Base-by-base conservation (phyloP, 2,113 vertebrate genomes). In the Myotis yumanensis region DNA sequence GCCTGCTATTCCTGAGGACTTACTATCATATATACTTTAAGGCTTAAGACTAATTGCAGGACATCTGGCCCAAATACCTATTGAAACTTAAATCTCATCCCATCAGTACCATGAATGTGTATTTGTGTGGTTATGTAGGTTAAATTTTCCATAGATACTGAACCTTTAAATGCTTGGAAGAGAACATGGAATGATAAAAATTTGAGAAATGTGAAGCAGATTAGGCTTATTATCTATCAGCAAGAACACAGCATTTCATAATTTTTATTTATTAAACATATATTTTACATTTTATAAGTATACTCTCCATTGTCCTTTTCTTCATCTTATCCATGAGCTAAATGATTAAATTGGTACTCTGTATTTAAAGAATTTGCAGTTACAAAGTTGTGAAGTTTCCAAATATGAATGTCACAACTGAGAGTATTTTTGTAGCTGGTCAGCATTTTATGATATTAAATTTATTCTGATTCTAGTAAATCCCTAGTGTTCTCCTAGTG, bases 391-490 rank as follows among this genome's bases (percentile, higher is more conserved):
- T n/a, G 57, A 93, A 46, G 14, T 91, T 91, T 85, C 35, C 75
- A 91, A 91, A 59, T 25, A 0, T 6, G 0, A 71, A 48, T 72
- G 32, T 25, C 68, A 40, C 15, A 72, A 66, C 32, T 28, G 28
- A 95, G 40, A 86, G 40, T 80, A 84, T 32, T 84, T 93, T 90
- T 92, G 35, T 69, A 95, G 37, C 32, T 82, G 28, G 32, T 91
- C 32, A 97, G 35, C 18, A 77, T 95, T 94, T 94, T 84, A 62
- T 9, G 7, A 9, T 75, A 57, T 81, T 87, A 32, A 25, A 14
- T 91, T 91, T 93, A 93, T 91, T 89, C 37, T 82, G 40, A 90
- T 82, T 77, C 15, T 89, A 86, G 59, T 62, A 79, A 93, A 82
- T 86, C 11, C 16, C 25, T 30, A 11, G 7, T 76, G 11, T 62